Conservation (phyloP, 1,140 invertebrate species). For the Micrasema minimum region DNA sequence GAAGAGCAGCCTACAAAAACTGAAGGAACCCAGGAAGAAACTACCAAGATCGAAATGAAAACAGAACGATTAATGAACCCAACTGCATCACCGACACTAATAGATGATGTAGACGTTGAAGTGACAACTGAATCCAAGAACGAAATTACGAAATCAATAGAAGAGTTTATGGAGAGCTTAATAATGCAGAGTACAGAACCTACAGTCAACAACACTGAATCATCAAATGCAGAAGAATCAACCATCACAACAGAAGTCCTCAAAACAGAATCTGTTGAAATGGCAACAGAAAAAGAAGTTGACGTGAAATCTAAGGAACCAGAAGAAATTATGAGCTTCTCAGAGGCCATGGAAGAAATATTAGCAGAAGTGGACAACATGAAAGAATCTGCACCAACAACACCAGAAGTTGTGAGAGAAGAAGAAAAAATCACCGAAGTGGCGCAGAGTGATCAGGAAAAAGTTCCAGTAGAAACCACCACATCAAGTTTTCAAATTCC, state of each 20-base stretch:
- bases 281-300: slow-evolving; percentile 34
- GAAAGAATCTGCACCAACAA: slow-evolving; percentile 27
- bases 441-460: slow-evolving; percentile 49
- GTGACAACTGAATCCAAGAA: slow-evolving; percentile 7
- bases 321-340: slow-evolving; percentile 25
- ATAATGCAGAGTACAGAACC: slow-evolving; percentile 7
- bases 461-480: slow-evolving; percentile 53
- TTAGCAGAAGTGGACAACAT: slow-evolving; percentile 16
- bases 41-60: slow-evolving; percentile 15
- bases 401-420: slow-evolving; percentile 10
- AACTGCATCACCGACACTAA: background rate
- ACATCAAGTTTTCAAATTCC: slow-evolving; percentile 54
- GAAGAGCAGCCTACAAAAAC: background rate
- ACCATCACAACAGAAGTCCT: slow-evolving; percentile 9
- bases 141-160: slow-evolving; percentile 27
- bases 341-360: slow-evolving; percentile 27
- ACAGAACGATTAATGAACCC: slow-evolving; percentile 30
- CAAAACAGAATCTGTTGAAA: slow-evolving; percentile 33
- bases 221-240: slow-evolving; percentile 10
- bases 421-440: background rate
- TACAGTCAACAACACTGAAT: slow-evolving; percentile 18
- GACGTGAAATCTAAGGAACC: slow-evolving; percentile 23
- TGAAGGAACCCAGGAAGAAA: slow-evolving; percentile 26
- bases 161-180: slow-evolving; percentile 2
- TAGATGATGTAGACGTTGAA: slow-evolving; percentile 2